Percentiles rank a stretch among this genome's conserved stretches.
Evolutionary conservation across 2,113 vertebrate genomes (phyloP).

Genomic region (Cyanistes caeruleus): DNA sequence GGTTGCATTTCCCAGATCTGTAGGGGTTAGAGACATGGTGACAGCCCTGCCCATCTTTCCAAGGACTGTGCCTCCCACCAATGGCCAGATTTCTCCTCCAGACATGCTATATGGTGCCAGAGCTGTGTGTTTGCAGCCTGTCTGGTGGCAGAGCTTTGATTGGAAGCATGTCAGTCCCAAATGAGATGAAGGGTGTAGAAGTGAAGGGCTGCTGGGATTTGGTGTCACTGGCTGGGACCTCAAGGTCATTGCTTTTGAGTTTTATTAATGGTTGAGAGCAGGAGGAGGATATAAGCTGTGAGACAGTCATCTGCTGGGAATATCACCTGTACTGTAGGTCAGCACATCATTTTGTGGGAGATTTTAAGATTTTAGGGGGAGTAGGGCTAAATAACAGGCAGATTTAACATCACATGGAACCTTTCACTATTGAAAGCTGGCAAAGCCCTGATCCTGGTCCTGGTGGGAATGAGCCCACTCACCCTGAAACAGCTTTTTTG

Average conservation of each 20-base stretch:
- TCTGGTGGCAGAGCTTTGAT: not conserved
- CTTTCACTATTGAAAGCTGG: not conserved
- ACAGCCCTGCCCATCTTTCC: not conserved
- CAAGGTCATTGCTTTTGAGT: not conserved
- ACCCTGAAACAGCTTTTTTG: not conserved
- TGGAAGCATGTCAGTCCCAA: not conserved
- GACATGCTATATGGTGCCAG: not conserved
- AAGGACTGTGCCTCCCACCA: not conserved
- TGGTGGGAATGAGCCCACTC: rapidly evolving
- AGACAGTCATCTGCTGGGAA: not conserved
- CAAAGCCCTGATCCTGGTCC: not conserved
- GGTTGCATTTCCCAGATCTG: not conserved
- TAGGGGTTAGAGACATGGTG: not conserved
- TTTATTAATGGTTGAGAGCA: not conserved
- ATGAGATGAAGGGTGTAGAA: not conserved
- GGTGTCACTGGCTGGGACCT: rapidly evolving
- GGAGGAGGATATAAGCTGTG: not conserved
- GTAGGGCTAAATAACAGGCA: not conserved
- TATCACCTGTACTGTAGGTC: not conserved
- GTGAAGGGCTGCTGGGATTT: not conserved
- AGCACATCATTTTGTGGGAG: not conserved
- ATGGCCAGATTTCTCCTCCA: not conserved
- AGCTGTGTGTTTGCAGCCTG: not conserved
- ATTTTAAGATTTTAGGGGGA: not conserved
- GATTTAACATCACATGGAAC: not conserved